phyloP scores from a whole-genome alignment of 2,888 invertebrate genomes.

The Patella ulyssiponensis region DNA sequence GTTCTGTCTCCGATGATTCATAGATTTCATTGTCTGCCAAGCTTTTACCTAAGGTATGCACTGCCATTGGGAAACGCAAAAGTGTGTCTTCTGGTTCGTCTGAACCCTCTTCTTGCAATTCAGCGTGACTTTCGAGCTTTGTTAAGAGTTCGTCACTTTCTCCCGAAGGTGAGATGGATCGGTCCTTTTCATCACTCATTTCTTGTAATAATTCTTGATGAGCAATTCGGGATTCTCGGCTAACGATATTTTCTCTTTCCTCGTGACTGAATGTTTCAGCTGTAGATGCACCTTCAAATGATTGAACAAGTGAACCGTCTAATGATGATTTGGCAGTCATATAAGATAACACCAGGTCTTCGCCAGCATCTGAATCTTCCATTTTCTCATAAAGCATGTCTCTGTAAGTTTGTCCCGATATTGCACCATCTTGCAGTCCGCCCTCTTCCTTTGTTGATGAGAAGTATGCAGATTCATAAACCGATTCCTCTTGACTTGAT shows the following conservation, averaged over 20 bases:
- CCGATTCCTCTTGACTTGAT: conserved; percentile 41
- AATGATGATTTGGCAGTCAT: conserved; percentile 40
- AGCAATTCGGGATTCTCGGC: conserved; percentile 58
- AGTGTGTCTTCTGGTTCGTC: conserved; percentile 14
- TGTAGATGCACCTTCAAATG: conserved; percentile 2
- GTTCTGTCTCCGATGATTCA: conserved; percentile 63
- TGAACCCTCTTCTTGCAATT: conserved; percentile 48
- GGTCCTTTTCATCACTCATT: conserved; percentile 59
- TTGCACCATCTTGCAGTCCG: conserved; percentile 2
- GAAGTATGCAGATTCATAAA: conserved; percentile 17
- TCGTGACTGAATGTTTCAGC: background rate
- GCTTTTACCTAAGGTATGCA: conserved; percentile 54
- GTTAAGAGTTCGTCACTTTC: conserved; percentile 62
- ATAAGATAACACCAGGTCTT: conserved; percentile 38
- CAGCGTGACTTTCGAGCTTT: conserved; percentile 53
- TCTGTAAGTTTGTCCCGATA: conserved; percentile 24
- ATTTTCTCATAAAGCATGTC: conserved; percentile 24
- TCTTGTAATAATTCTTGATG: conserved; percentile 64
- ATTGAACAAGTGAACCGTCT: conserved; percentile 10
- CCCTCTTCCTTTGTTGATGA: background rate
- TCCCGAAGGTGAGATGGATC: conserved; percentile 65
- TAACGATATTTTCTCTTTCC: conserved; percentile 50
- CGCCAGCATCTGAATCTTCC: conserved; percentile 7
- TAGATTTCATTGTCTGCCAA: conserved; percentile 60
- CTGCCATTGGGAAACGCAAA: conserved; percentile 51